Evolutionary conservation across 2,797 vertebrate species (phyloP).

Genomic region (Buphagus erythrorhynchus): DNA sequence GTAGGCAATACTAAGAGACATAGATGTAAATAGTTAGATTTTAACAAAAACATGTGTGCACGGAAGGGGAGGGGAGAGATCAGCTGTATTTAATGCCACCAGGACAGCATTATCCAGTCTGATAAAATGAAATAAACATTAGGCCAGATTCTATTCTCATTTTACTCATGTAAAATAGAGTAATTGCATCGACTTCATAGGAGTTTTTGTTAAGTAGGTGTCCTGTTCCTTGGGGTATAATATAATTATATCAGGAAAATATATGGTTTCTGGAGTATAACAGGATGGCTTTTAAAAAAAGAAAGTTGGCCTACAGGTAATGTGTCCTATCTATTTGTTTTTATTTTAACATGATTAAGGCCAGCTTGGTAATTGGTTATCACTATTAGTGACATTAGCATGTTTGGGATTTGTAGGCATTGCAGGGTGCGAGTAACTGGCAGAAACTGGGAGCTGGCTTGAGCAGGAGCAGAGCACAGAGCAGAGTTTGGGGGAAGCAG

Average conservation of each 20-base stretch:
- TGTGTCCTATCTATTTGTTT: not conserved
- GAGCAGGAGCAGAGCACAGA: accelerated
- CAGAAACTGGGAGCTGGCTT: accelerated
- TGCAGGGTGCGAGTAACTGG: accelerated
- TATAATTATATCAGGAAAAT: constrained; percentile 12
- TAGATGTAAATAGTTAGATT: constrained; percentile 73
- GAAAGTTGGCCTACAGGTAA: not conserved
- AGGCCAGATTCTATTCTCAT: constrained; percentile 9
- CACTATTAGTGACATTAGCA: not conserved
- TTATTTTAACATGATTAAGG: not conserved
- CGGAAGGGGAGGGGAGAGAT: not conserved
- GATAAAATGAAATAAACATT: constrained; percentile 49
- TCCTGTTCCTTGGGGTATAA: not conserved
- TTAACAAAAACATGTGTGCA: constrained; percentile 30
- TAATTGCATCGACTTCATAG: not conserved
- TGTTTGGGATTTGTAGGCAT: not conserved
- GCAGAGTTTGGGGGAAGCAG: not conserved
- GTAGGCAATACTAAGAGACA: constrained; percentile 58
- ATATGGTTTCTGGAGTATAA: not conserved
- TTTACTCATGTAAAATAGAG: constrained; percentile 13
- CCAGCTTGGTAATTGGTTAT: not conserved
- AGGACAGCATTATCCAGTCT: constrained; percentile 32
- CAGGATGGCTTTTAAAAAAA: not conserved
- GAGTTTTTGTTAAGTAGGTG: not conserved
- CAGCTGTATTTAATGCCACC: constrained; percentile 51